These are phyloP conservation scores for Bugulina stolonifera DNA, from an alignment of 2,888 invertebrate genomes.

Conservation along the genomic window DNA sequence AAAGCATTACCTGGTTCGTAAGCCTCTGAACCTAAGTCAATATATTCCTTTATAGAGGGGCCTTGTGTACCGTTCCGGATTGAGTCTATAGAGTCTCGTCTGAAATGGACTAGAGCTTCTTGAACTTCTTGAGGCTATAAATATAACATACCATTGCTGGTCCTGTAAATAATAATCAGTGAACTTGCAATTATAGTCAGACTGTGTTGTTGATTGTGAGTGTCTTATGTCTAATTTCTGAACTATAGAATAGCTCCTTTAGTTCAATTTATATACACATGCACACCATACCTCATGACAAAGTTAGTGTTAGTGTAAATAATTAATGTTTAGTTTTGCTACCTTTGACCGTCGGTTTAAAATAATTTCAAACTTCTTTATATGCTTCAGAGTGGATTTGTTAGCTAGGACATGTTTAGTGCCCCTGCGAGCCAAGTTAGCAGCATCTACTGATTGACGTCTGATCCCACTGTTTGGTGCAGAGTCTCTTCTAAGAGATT, in stretches of 20 bases:
- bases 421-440: neutral
- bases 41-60: conserved; percentile 16
- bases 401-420: neutral
- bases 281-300: neutral
- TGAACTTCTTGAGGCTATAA: conserved; percentile 19
- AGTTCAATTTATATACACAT: neutral
- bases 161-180: no score
- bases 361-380: conserved; percentile 20
- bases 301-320: neutral
- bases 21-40: conserved; percentile 2
- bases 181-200: neutral
- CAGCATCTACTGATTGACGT: neutral
- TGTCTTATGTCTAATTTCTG: no score
- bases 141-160: no score
- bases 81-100: neutral
- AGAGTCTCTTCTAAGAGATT: neutral
- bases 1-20: conserved; percentile 10
- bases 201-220: no score
- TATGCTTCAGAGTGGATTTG: neutral
- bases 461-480: neutral
- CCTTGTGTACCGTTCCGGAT: neutral
- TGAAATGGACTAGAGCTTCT: neutral
- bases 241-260: no score
- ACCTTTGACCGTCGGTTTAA: neutral
- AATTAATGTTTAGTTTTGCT: neutral